phyloP scores from a whole-genome alignment of 1,140 invertebrate genomes.

The Thalassaphorura encarpata region DNA sequence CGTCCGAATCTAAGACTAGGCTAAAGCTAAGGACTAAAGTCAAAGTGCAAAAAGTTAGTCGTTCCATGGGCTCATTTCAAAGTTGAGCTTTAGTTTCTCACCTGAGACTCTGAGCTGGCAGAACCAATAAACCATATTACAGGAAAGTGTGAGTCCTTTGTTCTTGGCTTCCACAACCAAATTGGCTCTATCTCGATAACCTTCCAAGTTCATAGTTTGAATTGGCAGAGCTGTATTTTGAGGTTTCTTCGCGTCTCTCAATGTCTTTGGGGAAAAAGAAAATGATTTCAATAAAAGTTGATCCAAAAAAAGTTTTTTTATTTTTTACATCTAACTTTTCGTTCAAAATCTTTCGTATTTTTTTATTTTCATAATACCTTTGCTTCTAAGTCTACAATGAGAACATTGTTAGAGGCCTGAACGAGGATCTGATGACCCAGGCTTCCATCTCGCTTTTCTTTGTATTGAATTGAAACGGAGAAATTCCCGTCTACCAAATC shows the following conservation, averaged over 20 bases:
- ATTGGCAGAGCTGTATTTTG: slow-evolving; percentile 13
- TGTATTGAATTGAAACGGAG: slow-evolving; percentile 39
- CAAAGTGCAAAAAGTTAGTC: slow-evolving; percentile 3
- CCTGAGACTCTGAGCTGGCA: slow-evolving; percentile 28
- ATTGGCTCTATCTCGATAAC: slow-evolving; percentile 14
- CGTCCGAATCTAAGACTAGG: too few relatives aligned
- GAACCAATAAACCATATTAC: slow-evolving; percentile 22
- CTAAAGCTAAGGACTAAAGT: too few relatives aligned
- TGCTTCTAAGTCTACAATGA: slow-evolving; percentile 35
- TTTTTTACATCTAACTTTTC: too few relatives aligned
- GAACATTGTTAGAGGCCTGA: slow-evolving; percentile 36
- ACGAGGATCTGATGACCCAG: slow-evolving; percentile 34
- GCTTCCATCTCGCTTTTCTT: slow-evolving; percentile 18
- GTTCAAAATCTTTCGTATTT: neutral
- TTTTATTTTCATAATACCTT: slow-evolving; percentile 18
- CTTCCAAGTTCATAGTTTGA: slow-evolving; percentile 19
- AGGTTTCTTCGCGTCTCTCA: slow-evolving; percentile 16
- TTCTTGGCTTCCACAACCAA: slow-evolving; percentile 19
- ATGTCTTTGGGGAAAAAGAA: slow-evolving; percentile 7
- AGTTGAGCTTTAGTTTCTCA: slow-evolving; percentile 2
- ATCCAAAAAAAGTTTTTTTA: neutral
- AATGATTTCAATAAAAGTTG: too few relatives aligned
- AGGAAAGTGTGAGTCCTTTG: slow-evolving; percentile 14
- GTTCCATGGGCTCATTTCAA: neutral
- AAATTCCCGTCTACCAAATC: slow-evolving; percentile 53